Evolutionary conservation across 2,113 vertebrate species (phyloP).

Genomic region (Brachirus orientalis): DNA sequence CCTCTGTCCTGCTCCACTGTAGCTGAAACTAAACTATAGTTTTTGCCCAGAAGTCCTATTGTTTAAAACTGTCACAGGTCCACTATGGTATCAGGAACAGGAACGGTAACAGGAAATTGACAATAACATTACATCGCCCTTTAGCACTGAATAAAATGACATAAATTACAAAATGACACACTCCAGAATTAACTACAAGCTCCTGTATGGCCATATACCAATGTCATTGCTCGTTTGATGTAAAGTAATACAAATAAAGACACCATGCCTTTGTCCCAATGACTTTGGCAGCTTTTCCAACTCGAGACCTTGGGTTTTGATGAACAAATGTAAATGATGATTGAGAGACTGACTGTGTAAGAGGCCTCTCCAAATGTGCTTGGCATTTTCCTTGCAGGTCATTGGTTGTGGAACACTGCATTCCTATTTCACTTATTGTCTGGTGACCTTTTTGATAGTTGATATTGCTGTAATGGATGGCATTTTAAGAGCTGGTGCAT

Average conservation of each 20-base stretch:
- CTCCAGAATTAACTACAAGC: neutral
- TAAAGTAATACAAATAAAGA: neutral
- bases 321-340: constrained; percentile 30
- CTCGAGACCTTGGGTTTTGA: constrained; percentile 16
- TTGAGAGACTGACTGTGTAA: constrained; percentile 27
- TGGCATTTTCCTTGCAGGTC: constrained; percentile 69
- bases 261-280: neutral
- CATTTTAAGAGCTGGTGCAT: constrained; percentile 49
- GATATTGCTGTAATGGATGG: constrained; percentile 57
- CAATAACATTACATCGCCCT: neutral
- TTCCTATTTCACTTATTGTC: constrained; percentile 67
- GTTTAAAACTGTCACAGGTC: no score
- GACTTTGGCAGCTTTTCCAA: neutral
- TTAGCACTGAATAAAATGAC: neutral
- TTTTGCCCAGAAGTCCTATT: no score
- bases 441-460: constrained; percentile 67
- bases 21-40: no score
- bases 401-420: constrained; percentile 68
- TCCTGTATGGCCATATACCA: neutral
- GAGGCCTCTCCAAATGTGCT: constrained; percentile 43
- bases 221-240: neutral
- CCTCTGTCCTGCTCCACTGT: no score
- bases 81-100: no score
- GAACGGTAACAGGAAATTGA: no score
- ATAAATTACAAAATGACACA: no score